Percentiles rank a stretch among this genome's conserved stretches.
Conservation (phyloP, 2,113 vertebrate genomes). For the Delphinus delphis region DNA sequence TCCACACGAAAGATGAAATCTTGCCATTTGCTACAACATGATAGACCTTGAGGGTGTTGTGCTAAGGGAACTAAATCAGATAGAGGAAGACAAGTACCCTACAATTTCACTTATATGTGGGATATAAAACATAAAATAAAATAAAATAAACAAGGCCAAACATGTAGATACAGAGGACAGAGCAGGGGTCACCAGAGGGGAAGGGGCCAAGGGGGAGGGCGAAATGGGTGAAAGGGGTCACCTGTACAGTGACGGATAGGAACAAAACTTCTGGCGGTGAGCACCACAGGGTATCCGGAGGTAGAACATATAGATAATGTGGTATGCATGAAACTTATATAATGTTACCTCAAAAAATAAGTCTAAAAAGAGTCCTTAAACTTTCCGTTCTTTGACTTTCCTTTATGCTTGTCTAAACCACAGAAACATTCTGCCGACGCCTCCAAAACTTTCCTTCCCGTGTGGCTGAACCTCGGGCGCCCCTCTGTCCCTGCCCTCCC, state of each 20-base stretch:
- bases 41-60: neutral
- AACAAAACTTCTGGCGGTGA: neutral
- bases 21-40: neutral
- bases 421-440: too few relatives aligned
- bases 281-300: neutral
- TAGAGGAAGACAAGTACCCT: neutral
- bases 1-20: neutral
- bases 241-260: neutral
- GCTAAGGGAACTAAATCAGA: neutral
- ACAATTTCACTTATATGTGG: neutral
- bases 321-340: too few relatives aligned
- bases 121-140: neutral
- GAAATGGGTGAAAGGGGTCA: neutral
- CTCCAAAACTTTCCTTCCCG: neutral
- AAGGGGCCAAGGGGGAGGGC: too few relatives aligned
- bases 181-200: neutral
- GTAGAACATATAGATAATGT: too few relatives aligned
- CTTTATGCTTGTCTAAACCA: too few relatives aligned
- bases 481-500: neutral
- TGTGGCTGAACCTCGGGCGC: fast-evolving
- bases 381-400: neutral
- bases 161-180: neutral
- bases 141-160: neutral
- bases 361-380: too few relatives aligned
- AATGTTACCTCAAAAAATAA: too few relatives aligned